Evolutionary conservation across 2,888 invertebrate genomes (phyloP).

Genomic region (Drosophila quinaria): DNA sequence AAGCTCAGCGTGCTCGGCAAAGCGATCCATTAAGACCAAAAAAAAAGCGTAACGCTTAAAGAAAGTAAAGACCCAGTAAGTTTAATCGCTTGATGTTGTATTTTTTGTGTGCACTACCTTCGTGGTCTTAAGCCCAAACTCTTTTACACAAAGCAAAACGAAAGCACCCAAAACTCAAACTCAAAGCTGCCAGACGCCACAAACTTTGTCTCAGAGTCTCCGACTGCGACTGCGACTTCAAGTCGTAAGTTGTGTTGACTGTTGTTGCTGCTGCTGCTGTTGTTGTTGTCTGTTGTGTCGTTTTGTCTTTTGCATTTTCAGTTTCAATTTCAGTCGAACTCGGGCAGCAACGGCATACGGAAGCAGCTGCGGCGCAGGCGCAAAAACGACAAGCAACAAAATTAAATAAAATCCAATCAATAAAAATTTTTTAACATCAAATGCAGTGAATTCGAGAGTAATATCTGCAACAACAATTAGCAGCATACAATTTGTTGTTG

Average conservation of each 20-base stretch:
- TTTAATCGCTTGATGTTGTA: conserved; percentile 16
- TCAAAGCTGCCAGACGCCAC: conserved; percentile 58
- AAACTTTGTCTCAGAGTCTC: conserved; percentile 19
- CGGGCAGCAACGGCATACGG: conserved; percentile 78
- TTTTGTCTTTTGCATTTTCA: conserved; percentile 76
- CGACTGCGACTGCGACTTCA: conserved; percentile 23
- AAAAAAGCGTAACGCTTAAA: conserved; percentile 41
- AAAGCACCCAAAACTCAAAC: conserved; percentile 41
- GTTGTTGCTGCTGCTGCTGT: conserved; percentile 24
- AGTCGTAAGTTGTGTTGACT: conserved; percentile 40
- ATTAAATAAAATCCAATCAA: conserved; percentile 10
- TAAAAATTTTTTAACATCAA: conserved; percentile 12
- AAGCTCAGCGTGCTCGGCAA: conserved; percentile 33
- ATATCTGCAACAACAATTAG: conserved; percentile 33
- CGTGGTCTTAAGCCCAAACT: conserved; percentile 47
- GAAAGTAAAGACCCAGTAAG: conserved; percentile 57
- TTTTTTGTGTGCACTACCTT: conserved; percentile 38
- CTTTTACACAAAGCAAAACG: conserved; percentile 44
- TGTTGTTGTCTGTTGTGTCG: conserved; percentile 48
- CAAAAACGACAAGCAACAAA: conserved; percentile 27
- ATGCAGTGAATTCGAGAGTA: conserved; percentile 20
- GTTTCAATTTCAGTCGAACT: conserved; percentile 78
- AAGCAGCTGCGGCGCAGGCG: conserved; percentile 68
- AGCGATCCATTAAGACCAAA: conserved; percentile 37
- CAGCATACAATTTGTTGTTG: conserved; percentile 12